Percentiles rank a stretch among this genome's conserved stretches.
phyloP scores from a whole-genome alignment of 2,113 vertebrate species.

The Anoura caudifer region DNA sequence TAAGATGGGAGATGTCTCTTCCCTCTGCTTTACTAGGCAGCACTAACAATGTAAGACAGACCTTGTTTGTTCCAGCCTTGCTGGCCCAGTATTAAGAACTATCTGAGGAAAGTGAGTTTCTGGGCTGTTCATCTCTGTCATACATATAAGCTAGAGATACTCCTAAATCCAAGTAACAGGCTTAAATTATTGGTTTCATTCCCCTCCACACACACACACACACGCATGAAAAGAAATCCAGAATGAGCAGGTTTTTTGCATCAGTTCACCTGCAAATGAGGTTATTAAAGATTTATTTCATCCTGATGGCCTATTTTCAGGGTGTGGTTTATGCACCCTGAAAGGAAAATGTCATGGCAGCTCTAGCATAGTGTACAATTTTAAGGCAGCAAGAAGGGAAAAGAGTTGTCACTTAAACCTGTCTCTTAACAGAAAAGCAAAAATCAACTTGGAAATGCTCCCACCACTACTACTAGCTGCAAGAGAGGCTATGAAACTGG shows the following conservation, averaged over 20 bases:
- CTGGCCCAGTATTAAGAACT: background rate
- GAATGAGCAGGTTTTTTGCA: background rate
- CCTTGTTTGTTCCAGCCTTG: background rate
- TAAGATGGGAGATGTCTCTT: background rate
- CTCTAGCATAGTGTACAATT: background rate
- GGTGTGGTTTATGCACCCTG: background rate
- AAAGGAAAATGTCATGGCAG: background rate
- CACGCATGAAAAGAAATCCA: background rate
- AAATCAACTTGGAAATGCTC: background rate
- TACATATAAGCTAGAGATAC: background rate
- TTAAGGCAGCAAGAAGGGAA: background rate
- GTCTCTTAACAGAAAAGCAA: background rate
- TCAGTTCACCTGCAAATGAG: background rate
- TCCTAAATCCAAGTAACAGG: background rate
- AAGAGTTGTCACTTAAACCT: background rate
- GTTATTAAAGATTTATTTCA: background rate
- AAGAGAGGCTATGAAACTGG: background rate
- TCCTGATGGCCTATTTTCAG: background rate
- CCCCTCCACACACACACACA: too few species aligned
- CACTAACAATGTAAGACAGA: background rate
- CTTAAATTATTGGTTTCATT: background rate
- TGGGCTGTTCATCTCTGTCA: background rate
- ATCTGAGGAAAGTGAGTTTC: slow-evolving; percentile 1
- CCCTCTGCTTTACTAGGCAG: background rate
- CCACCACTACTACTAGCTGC: background rate